Conservation (phyloP, 2,888 invertebrate genomes). For the Orthosia gracilis region DNA sequence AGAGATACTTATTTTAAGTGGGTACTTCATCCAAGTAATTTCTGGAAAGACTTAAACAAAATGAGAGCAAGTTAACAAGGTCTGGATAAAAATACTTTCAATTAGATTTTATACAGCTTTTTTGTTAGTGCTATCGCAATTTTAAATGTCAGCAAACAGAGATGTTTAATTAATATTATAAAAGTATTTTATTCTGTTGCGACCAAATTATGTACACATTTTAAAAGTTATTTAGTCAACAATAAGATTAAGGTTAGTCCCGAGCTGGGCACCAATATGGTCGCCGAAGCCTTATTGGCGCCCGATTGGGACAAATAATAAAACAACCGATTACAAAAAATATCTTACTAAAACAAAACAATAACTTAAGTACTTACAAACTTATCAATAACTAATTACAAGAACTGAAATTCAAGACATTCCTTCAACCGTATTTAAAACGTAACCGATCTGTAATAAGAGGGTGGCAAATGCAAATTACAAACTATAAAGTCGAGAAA, state of each 20-base stretch:
- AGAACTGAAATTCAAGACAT: constrained; percentile 24
- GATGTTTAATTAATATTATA: neutral
- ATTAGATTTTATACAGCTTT: constrained; percentile 39
- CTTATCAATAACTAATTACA: constrained; percentile 25
- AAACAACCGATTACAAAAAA: neutral
- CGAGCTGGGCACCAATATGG: constrained; percentile 43
- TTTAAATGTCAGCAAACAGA: neutral
- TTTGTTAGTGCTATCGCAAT: constrained; percentile 3
- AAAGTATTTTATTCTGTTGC: neutral
- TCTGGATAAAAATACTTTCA: constrained; percentile 49
- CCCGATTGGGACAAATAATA: neutral
- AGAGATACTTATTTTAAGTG: constrained; percentile 54
- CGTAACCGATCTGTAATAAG: constrained; percentile 55
- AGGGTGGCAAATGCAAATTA: constrained; percentile 62
- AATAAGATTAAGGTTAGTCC: neutral
- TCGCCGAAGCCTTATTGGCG: constrained; percentile 6
- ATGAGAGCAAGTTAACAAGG: constrained; percentile 51
- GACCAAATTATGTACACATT: neutral
- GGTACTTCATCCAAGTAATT: constrained; percentile 54
- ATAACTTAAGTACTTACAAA: neutral
- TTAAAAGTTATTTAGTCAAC: no score
- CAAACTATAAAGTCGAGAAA: constrained; percentile 51
- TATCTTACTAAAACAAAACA: neutral
- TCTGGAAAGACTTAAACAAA: constrained; percentile 44
- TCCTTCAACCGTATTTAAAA: constrained; percentile 38